Base-by-base conservation (phyloP, 2,888 invertebrate species). In the Abscondita cerata region DNA sequence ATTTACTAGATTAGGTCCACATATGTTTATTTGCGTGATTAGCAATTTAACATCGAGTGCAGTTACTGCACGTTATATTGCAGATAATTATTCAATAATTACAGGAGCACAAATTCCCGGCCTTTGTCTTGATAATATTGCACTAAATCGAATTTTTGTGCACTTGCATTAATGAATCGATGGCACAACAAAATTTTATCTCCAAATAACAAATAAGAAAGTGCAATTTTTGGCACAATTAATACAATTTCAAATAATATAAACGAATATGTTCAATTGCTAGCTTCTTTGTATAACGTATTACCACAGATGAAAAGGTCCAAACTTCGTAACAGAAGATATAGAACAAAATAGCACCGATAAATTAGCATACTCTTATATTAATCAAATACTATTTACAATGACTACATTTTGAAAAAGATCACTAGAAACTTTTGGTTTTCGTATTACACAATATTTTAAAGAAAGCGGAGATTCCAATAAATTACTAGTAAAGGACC, bases 1-100 rank as follows among this genome's bases (percentile, higher is more conserved):
- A 56, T 47, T 48, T 46, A 54, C 69, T 71, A 71, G 72, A 71
- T 72, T 72, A 72, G 72, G 72, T 70, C 71, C 72, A 72, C 71
- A 67, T 72, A 65, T 66, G 66, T 68, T 71, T 70, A 70, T 72
- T 70, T 70, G 70, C 67, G 66, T 66, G 52, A 62, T 19, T 25
- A 25, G 25, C 25, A 25, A 6, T 25, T 25, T 25, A 2, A 25
- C 25, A 25, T 25, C 25, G 25, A 25, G 25, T 25, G 25, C 25
- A 25, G 25, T 25, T 25, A 25, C 25, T 25, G 25, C 25, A 25
- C 25, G 6, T 25, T 25, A 2, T 25, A 25, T 25, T 25, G 25
- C 25, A 25, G 25, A 25, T 25, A 25, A 55, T 44, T 25, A 52
- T 40, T 55, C 36, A 53, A 12, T 41, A 54, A 31, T 54, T 12